Evolutionary conservation across 2,888 invertebrate species (phyloP).

Genomic region (Drosophila rellima): DNA sequence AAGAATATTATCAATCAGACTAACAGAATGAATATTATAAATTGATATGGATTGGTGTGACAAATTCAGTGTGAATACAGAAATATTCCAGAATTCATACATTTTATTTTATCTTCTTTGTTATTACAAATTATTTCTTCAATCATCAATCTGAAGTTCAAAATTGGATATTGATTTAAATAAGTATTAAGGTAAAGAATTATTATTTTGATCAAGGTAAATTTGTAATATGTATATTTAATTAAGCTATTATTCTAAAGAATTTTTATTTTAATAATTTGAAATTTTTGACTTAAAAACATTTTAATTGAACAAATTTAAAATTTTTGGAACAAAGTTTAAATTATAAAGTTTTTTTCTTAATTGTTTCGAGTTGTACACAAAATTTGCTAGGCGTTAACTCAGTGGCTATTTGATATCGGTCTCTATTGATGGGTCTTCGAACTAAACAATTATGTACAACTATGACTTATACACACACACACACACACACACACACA

Average conservation of each 20-base stretch:
- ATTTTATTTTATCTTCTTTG: neutral
- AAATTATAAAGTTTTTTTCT: neutral
- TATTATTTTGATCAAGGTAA: too few species aligned
- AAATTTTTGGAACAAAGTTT: neutral
- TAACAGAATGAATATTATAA: neutral
- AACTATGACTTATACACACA: constrained; percentile 11
- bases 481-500: constrained; percentile 14
- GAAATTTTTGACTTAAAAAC: neutral
- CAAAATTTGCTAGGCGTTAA: neutral
- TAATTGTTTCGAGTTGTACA: neutral
- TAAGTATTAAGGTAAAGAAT: too few species aligned
- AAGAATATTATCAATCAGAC: neutral
- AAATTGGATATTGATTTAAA: too few species aligned
- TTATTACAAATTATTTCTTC: neutral
- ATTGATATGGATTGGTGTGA: neutral
- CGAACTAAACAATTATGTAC: constrained; percentile 18
- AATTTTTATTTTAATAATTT: neutral
- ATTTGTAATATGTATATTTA: too few species aligned
- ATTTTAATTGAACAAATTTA: neutral
- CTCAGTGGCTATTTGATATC: constrained; percentile 29
- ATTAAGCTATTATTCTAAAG: too few species aligned
- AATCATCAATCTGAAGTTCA: too few species aligned
- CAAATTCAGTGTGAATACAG: neutral
- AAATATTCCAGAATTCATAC: neutral
- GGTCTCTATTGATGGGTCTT: constrained; percentile 21